Evolutionary conservation across 2,113 vertebrate species (phyloP).

Genomic region (Gallinago jamesoni): DNA sequence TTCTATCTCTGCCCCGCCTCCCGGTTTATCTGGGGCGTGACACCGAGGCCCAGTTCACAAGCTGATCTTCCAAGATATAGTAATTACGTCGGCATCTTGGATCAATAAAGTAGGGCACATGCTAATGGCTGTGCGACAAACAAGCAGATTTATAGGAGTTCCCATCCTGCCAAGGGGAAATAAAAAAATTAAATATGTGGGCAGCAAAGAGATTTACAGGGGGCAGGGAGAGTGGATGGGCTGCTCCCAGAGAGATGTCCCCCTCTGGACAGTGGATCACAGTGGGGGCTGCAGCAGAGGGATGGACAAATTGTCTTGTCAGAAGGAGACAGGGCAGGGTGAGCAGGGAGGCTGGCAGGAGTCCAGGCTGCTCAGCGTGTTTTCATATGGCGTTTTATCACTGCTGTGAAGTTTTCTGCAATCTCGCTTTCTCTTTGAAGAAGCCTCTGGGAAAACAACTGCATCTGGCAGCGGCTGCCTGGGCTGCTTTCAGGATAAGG

Average conservation of each 20-base stretch:
- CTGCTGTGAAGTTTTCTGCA: not conserved
- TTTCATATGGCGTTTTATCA: not conserved
- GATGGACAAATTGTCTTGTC: rapidly evolving
- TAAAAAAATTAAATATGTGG: too few species aligned
- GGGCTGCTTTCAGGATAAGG: not conserved
- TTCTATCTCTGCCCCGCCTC: not conserved
- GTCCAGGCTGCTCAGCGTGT: not conserved
- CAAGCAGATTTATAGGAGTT: not conserved
- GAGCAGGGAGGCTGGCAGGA: not conserved
- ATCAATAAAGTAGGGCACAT: not conserved
- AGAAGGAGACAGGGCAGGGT: not conserved
- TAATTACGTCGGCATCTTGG: not conserved
- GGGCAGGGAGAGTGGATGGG: rapidly evolving
- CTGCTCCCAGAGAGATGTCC: not conserved
- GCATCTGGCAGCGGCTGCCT: not conserved
- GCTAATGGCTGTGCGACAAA: not conserved
- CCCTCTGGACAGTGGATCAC: not conserved
- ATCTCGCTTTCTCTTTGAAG: not conserved
- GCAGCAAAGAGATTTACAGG: rapidly evolving
- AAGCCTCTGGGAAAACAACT: not conserved
- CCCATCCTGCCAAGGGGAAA: too few species aligned
- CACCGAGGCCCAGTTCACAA: not conserved
- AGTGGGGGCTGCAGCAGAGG: rapidly evolving
- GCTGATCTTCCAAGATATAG: not conserved
- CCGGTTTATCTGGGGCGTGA: not conserved